Evolutionary conservation across 1,140 invertebrate species (phyloP), one percentile per base, ranked within the genome.

Genomic region (Megathymus violae): DNA sequence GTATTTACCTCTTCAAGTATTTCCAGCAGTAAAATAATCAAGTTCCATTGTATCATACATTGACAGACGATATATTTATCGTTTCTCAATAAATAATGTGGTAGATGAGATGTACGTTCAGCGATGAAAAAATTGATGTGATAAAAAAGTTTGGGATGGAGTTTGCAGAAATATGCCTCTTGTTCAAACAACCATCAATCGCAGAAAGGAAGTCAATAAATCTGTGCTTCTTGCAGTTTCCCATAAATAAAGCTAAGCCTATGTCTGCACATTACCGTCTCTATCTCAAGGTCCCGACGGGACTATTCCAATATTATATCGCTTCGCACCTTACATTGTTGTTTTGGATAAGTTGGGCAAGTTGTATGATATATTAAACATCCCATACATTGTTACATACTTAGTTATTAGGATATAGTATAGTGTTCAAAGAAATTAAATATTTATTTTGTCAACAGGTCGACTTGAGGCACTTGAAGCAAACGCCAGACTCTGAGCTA

Each of bases 381-480:
- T 31, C n/a, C n/a, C n/a, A n/a, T 31, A 9, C 27, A 9, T 31
- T 7, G 2, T 36, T 36, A 36, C 11, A 3, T 36, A 11, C n/a
- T n/a, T 2, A 36, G 34, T 1, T 36, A 11, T 7, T 11, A 11
- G 34, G 9, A 31, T 1, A 36, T 7, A 36, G 2, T 3, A 36
- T 1, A 36, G n/a, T 6, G 7, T 36, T 36, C 11, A 11, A n/a
- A 7, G 1, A 11, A 36, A 36, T 36, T n/a, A 36, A 36, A 3
- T 36, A 3, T 11, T 11, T 3, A 11, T 36, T 78, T 76, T 81
- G 70, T 78, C 71, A 81, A 78, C 86, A 97, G 97, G 95, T 98
- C 75, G 97, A 98, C 87, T 92, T 98, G 70, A 94, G 96, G 76
- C 97, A 97, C 91, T 93, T 97, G 52, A 93, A 94, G 54, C 96